Percentiles rank a stretch among this genome's conserved stretches.
These are phyloP conservation scores for Saccopteryx bilineata DNA, from an alignment of 2,113 vertebrate genomes.

Conservation along the genomic window DNA sequence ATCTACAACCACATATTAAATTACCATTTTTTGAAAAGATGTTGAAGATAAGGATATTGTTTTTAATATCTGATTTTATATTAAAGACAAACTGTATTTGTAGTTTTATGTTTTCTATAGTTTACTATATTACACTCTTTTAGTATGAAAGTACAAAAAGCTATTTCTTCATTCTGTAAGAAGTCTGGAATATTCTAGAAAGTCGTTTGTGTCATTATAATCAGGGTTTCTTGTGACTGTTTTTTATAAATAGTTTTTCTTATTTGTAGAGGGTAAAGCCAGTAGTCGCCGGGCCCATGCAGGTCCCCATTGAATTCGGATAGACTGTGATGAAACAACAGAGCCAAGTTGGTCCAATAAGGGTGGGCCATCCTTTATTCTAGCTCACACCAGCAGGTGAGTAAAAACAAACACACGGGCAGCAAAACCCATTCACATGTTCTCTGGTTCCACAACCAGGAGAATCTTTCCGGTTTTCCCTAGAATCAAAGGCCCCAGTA, in stretches of 20 bases:
- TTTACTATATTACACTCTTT: not conserved
- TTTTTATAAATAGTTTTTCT: not conserved
- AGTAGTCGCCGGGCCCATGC: too few relatives aligned
- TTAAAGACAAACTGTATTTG: not conserved
- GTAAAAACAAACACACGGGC: too few relatives aligned
- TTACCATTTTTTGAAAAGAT: not conserved
- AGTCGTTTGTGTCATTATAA: not conserved
- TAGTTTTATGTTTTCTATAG: not conserved
- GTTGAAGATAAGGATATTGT: not conserved
- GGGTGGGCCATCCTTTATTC: too few relatives aligned
- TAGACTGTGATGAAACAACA: too few relatives aligned
- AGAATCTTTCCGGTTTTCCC: too few relatives aligned
- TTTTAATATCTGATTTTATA: not conserved
- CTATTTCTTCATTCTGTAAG: not conserved
- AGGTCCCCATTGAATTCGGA: too few relatives aligned
- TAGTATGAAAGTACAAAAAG: not conserved
- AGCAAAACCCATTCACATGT: too few relatives aligned
- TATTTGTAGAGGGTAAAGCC: not conserved
- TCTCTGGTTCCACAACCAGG: too few relatives aligned
- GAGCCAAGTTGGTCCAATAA: too few relatives aligned
- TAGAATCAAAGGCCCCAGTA: too few relatives aligned
- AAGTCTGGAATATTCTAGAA: not conserved
- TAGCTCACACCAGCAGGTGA: too few relatives aligned
- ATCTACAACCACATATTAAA: not conserved
- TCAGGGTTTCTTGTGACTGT: not conserved